phyloP scores from a whole-genome alignment of 2,888 invertebrate genomes.

The Rhagophthalmus giganteus region DNA sequence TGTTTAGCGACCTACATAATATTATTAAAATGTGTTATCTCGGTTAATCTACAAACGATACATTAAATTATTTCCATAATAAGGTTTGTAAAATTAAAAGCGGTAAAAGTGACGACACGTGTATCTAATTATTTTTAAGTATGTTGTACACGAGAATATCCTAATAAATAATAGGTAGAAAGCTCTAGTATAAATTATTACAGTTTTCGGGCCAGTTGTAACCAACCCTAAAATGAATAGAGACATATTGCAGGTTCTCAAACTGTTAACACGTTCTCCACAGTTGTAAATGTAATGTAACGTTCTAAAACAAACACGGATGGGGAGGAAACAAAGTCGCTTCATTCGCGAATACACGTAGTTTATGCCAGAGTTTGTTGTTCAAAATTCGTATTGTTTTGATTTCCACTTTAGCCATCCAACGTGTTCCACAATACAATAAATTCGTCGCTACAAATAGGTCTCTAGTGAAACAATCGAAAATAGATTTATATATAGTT shows the following conservation, averaged over 20 bases:
- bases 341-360: conserved; percentile 10
- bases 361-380: conserved; percentile 3
- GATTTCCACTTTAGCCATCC: conserved; percentile 2
- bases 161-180: conserved; percentile 5
- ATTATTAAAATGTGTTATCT: neutral
- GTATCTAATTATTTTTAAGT: too few relatives aligned
- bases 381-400: conserved; percentile 11
- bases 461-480: neutral
- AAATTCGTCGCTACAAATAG: neutral
- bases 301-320: conserved; percentile 15
- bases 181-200: conserved; percentile 10
- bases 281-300: conserved; percentile 17
- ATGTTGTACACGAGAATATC: conserved; percentile 6
- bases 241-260: conserved; percentile 14
- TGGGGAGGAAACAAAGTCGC: conserved; percentile 17
- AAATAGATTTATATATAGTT: neutral
- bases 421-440: neutral
- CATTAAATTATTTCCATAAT: conserved; percentile 1
- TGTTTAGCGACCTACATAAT: neutral
- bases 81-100: too few relatives aligned
- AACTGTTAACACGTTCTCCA: conserved; percentile 18
- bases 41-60: neutral
- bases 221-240: conserved; percentile 13
- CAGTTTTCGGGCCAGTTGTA: conserved; percentile 12
- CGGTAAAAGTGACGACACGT: too few relatives aligned